These are phyloP conservation scores for Astreopora myriophthalma DNA, from an alignment of 64 coral and sea anemone genomes.

Conservation along the genomic window DNA sequence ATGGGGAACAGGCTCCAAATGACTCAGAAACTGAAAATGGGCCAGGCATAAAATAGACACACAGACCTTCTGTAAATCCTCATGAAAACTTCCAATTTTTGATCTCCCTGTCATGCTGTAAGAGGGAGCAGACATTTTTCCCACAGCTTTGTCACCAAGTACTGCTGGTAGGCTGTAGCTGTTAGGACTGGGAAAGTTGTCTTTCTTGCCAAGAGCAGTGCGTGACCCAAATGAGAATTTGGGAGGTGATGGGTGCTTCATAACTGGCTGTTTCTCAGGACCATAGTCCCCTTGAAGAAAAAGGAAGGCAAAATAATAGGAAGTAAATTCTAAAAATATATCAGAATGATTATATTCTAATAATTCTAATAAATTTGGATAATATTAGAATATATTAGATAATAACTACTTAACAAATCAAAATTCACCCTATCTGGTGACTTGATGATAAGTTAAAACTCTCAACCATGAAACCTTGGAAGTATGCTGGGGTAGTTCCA, in stretches of 20 bases:
- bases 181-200: slow-evolving; percentile 86
- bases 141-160: slow-evolving; percentile 86
- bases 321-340: neutral
- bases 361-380: no score
- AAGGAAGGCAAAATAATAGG: neutral
- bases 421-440: no score
- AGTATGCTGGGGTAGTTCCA: no score
- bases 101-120: slow-evolving; percentile 85
- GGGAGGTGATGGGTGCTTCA: slow-evolving; percentile 75
- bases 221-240: slow-evolving; percentile 92
- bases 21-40: no score
- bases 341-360: no score
- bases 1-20: no score
- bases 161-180: slow-evolving; percentile 73
- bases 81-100: slow-evolving; percentile 99
- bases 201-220: slow-evolving; percentile 71
- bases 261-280: slow-evolving; percentile 77
- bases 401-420: no score
- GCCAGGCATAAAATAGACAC: no score
- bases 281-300: slow-evolving; percentile 79
- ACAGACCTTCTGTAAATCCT: slow-evolving; percentile 90
- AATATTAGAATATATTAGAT: no score
- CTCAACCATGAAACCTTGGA: no score
- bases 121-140: slow-evolving; percentile 79
- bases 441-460: no score